Evolutionary conservation across 1,140 invertebrate genomes (phyloP), one percentile per base, ranked within the genome.

Genomic region (Grapholita molesta): DNA sequence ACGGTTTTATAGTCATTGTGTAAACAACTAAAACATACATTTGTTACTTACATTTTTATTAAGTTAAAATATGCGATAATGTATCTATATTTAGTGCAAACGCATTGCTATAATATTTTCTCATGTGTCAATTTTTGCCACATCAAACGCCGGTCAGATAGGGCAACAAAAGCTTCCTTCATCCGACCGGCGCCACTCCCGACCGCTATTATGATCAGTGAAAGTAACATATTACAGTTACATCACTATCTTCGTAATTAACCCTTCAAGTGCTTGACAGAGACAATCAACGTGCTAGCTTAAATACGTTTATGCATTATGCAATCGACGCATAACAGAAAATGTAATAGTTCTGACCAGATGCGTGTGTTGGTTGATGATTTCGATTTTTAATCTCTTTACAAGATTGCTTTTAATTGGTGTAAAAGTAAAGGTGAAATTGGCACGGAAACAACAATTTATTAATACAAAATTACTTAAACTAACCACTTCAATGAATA

Each of bases 181-280:
- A n/a, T 52, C 18, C 2, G 4, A 5, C 55, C 15, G 42, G 42
- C 55, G 25, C 24, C 55, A 18, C 2, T 30, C 25, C 55, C 25
- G n/a, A 12, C 55, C 55, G 24, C 55, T 61, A 61, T 61, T 61
- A 61, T 61, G 24, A 32, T 6, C 24, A 61, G 55, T 61, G 55
- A 61, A 61, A 61, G 55, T 61, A 25, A 61, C 30, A 61, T 28
- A 28, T 61, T 61, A 28, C 25, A 28, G 55, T 61, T 61, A 61
- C 55, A 30, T 61, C 55, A 61, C 55, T 61, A 61, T 61, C 55
- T 61, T 28, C 30, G 55, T 61, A 61, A 61, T 61, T 61, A 61
- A 61, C 55, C 55, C 55, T 61, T 61, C 55, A 61, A 28, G 55
- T 30, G 12, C 55, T 61, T 61, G 55, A 61, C 55, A 61, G 55